Conservation (phyloP, 2,797 vertebrate genomes). For the Eulemur rubriventer region DNA sequence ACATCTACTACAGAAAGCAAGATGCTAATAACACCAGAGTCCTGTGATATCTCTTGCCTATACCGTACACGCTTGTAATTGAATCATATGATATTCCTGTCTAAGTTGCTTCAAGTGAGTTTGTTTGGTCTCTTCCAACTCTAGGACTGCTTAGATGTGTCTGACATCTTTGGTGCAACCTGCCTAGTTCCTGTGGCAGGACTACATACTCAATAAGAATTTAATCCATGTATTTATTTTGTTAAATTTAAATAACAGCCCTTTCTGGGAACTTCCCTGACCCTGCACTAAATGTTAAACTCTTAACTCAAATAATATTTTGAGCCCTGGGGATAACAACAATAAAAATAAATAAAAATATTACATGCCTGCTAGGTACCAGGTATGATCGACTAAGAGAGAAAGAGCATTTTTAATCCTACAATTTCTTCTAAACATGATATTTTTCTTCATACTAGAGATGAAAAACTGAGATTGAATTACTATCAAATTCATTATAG, state of each 20-base stretch:
- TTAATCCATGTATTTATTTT: neutral
- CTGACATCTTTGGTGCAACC: neutral
- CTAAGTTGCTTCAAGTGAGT: neutral
- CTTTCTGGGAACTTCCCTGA: neutral
- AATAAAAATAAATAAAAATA: slow-evolving; percentile 4
- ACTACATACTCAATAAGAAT: neutral
- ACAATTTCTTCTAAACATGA: neutral
- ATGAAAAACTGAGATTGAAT: neutral
- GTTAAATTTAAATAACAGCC: neutral
- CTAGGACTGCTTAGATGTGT: neutral
- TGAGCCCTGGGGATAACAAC: neutral
- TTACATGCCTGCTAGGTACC: neutral
- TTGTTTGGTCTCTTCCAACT: neutral
- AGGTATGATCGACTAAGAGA: neutral
- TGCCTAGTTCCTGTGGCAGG: neutral
- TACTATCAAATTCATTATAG: neutral
- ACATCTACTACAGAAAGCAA: neutral
- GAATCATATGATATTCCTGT: neutral
- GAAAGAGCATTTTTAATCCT: neutral
- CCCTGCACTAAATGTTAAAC: neutral
- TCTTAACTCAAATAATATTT: neutral
- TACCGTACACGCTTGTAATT: neutral
- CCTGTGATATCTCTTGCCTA: neutral
- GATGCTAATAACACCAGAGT: neutral
- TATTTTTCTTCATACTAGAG: neutral